These are phyloP conservation scores for Capromys pilorides DNA, from an alignment of 2,797 vertebrate genomes.

Conservation along the genomic window DNA sequence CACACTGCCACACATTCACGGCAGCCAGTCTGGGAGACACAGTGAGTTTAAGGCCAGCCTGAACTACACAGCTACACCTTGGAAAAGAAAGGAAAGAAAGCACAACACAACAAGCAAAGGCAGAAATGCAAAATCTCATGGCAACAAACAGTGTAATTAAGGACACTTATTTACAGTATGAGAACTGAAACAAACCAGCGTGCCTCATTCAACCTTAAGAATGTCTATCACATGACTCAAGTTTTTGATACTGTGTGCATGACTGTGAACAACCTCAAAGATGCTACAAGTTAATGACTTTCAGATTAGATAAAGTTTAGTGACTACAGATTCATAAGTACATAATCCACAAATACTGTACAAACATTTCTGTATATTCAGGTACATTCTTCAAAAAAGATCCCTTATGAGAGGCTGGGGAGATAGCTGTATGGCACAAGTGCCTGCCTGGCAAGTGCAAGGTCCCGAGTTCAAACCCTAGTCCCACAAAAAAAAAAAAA, in stretches of 20 bases:
- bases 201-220: background rate
- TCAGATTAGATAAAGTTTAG: constrained; percentile 36
- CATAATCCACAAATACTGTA: background rate
- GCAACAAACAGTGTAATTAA: background rate
- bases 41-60: background rate
- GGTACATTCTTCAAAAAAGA: background rate
- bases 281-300: background rate
- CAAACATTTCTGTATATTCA: background rate
- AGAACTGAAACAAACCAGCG: background rate
- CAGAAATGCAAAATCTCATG: constrained; percentile 27
- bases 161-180: background rate
- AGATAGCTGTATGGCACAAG: no score
- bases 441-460: no score
- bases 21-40: background rate
- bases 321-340: constrained; percentile 11
- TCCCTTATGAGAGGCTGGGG: background rate
- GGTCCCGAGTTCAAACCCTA: no score
- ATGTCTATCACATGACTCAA: background rate
- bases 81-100: background rate
- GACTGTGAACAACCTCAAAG: background rate
- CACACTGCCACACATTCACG: background rate
- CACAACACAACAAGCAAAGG: background rate
- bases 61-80: background rate
- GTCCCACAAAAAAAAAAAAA: no score
- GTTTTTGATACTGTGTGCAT: background rate